phyloP scores from a whole-genome alignment of 92 coral and sea anemone species.

The Umimayanthus kanabou region DNA sequence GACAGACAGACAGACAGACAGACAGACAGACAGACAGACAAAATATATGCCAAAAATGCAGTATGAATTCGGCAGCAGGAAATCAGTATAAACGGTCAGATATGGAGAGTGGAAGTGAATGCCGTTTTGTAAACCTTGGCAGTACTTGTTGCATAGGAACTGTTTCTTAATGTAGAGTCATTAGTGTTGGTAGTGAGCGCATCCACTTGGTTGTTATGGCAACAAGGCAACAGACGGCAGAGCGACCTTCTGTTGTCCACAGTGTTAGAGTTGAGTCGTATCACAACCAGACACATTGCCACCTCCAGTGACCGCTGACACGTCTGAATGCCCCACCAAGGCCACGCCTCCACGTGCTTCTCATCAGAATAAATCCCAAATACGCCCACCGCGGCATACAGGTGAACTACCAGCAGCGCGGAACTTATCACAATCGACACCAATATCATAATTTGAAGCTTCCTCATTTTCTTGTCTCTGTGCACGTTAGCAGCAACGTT shows the following conservation, averaged over 20 bases:
- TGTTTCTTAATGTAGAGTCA: neutral
- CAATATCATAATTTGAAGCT: constrained; percentile 65
- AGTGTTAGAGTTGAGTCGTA: constrained; percentile 61
- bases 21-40: neutral
- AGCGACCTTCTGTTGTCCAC: constrained; percentile 18
- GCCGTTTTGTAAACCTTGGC: neutral
- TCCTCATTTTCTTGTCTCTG: constrained; percentile 67
- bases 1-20: neutral
- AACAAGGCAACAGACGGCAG: constrained; percentile 15
- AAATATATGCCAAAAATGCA: too few species aligned
- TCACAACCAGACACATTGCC: constrained; percentile 61
- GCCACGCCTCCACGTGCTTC: constrained; percentile 83
- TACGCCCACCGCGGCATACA: constrained; percentile 93
- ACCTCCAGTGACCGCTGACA: constrained; percentile 68
- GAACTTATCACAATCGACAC: constrained; percentile 65
- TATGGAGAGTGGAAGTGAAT: neutral
- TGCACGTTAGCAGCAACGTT: constrained; percentile 70
- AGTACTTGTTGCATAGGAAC: neutral
- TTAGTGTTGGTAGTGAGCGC: neutral
- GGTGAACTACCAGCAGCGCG: constrained; percentile 46
- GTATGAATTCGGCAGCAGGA: too few species aligned
- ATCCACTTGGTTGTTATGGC: constrained; percentile 39
- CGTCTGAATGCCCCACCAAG: constrained; percentile 94
- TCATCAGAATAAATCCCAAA: constrained; percentile 92
- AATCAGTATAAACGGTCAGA: neutral